These are phyloP conservation scores for Phymorhynchus buccinoides DNA, from an alignment of 1,140 invertebrate species.

Conservation along the genomic window DNA sequence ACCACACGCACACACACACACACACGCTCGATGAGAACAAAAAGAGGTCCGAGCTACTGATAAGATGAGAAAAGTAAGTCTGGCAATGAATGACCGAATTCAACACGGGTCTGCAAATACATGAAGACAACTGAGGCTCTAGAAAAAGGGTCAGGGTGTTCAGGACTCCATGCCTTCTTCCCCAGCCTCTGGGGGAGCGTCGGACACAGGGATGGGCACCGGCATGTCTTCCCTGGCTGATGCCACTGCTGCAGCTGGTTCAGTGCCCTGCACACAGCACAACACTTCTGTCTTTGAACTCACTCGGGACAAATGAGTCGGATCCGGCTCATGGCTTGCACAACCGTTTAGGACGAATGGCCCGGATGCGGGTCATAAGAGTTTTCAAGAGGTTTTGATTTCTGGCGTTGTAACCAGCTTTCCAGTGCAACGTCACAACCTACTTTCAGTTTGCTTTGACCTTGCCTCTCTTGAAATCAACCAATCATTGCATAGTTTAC, in stretches of 20 bases:
- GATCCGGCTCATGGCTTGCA: too few relatives aligned
- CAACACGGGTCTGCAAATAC: neutral
- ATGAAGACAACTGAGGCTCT: neutral
- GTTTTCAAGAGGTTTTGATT: too few relatives aligned
- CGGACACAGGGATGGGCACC: slow-evolving; percentile 25
- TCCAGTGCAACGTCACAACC: too few relatives aligned
- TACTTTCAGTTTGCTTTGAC: too few relatives aligned
- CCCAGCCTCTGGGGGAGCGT: neutral
- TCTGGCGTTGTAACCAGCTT: too few relatives aligned
- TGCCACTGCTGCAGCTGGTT: neutral
- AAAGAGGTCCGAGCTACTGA: neutral
- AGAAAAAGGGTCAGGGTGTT: neutral
- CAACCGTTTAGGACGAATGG: too few relatives aligned
- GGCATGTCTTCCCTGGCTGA: neutral
- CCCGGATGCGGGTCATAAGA: too few relatives aligned
- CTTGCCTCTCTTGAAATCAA: too few relatives aligned
- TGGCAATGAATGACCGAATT: neutral
- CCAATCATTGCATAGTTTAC: too few relatives aligned
- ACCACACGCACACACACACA: too few relatives aligned
- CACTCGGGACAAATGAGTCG: too few relatives aligned
- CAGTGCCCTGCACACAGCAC: slow-evolving; percentile 1
- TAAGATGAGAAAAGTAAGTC: neutral
- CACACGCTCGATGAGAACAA: neutral
- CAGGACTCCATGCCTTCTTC: slow-evolving; percentile 37
- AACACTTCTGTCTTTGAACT: too few relatives aligned